Evolutionary conservation across 2,113 vertebrate species (phyloP), one percentile per base, ranked within the genome.

Genomic region (Origma solitaria): DNA sequence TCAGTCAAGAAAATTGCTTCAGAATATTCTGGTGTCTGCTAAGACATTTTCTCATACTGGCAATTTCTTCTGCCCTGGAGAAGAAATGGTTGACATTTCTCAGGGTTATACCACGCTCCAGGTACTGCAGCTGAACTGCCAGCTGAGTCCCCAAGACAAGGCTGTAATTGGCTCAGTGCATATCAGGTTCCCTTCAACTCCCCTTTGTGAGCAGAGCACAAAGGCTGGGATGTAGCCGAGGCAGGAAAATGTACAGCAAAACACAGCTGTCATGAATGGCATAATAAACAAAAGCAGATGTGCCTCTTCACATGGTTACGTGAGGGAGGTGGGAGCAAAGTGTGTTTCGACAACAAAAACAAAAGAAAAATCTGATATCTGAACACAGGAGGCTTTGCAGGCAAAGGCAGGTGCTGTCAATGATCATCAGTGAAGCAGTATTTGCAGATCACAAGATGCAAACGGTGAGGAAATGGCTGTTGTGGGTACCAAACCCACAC

Each of bases 271-370:
- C 45, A 53, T 42, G 80, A 90, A 73, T 37, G 49, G 45, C 38
- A 72, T 69, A 79, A 93, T 61, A 94, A 95, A 93, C 65, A 90
- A 92, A 95, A 93, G 25, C 82, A 95, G 83, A 89, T 88, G 81
- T 70, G 83, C 40, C n/a, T 89, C 58, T 85, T 84, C 38, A 80
- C n/a, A 24, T 33, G 80, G 65, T 33, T 45, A 82, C 30, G 12
- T 45, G 68, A 85, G 66, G 21, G 62, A 80, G 28, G 16, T 49
- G 13, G 17, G 84, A 85, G 16, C 15, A 82, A 81, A 93, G 31
- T 37, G 11, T 38, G 6, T 88, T 77, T 92, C 6, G 5, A 56
- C 28, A 90, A 44, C 28, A 51, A 85, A 82, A 57, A 15, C 38
- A 85, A 79, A 73, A 79, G 37, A 40, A n/a, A n/a, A n/a, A n/a